Conservation (phyloP, 64 coral and sea anemone genomes). For the Montipora sp. region DNA sequence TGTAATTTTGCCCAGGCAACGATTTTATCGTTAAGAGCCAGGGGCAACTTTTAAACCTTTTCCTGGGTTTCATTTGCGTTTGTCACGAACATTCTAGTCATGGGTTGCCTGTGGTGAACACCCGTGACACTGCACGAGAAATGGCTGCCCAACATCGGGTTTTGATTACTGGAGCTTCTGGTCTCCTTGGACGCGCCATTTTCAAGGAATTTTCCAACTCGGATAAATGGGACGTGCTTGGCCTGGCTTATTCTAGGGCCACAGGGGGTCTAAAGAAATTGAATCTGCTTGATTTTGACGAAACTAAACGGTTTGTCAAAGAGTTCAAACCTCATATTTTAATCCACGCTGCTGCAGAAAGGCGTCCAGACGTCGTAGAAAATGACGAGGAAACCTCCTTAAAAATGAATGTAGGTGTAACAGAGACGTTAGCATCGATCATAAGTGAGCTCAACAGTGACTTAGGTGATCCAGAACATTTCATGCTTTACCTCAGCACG, state of each 20-base stretch:
- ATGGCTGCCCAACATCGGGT: constrained; percentile 72
- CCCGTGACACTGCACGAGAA: not conserved
- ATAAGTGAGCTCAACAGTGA: constrained; percentile 73
- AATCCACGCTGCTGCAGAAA: constrained; percentile 81
- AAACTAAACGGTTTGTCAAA: constrained; percentile 60
- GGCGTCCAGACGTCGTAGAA: constrained; percentile 82
- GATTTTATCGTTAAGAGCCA: too few relatives aligned
- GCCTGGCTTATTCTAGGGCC: constrained; percentile 72
- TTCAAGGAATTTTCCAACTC: constrained; percentile 66
- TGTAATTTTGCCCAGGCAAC: too few relatives aligned
- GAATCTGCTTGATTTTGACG: constrained; percentile 81
- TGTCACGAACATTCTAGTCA: not conserved
- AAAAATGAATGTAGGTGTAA: constrained; percentile 81
- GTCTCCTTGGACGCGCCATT: constrained; percentile 82
- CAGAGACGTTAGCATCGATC: constrained; percentile 65
- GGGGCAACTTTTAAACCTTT: too few relatives aligned
- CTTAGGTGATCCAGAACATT: constrained; percentile 59
- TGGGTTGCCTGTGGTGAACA: not conserved
- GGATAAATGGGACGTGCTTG: constrained; percentile 65
- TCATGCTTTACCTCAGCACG: constrained; percentile 90
- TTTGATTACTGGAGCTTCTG: constrained; percentile 82
- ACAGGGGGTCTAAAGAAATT: constrained; percentile 73
- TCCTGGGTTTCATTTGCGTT: too few relatives aligned
- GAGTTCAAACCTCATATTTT: constrained; percentile 83
- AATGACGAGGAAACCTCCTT: constrained; percentile 64